Evolutionary conservation across 2,888 invertebrate genomes (phyloP).

Genomic region (Colletes collaris): DNA sequence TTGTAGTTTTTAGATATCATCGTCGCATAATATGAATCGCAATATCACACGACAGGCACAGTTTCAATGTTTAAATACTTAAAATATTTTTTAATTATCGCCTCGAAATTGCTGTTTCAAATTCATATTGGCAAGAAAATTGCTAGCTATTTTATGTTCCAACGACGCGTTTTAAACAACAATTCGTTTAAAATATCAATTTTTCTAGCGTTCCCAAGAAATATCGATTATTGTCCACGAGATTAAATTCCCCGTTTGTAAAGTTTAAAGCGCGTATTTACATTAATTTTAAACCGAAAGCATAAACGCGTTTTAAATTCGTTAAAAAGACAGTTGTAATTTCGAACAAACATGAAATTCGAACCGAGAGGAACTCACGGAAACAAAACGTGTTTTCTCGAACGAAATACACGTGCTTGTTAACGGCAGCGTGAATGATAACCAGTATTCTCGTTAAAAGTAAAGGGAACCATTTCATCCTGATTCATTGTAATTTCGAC

Average conservation of each 20-base stretch:
- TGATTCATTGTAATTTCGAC: slow-evolving; percentile 44
- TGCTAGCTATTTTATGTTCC: too few relatives aligned
- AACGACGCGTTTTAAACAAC: too few relatives aligned
- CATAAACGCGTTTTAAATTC: neutral
- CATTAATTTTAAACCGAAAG: neutral
- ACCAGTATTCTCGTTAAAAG: slow-evolving; percentile 54
- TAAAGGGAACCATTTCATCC: slow-evolving; percentile 42
- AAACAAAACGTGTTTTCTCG: slow-evolving; percentile 45
- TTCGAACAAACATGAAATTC: slow-evolving; percentile 18
- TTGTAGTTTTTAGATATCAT: slow-evolving; percentile 34
- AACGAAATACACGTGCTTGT: slow-evolving; percentile 58
- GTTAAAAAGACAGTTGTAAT: neutral
- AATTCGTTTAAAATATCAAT: too few relatives aligned
- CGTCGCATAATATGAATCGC: slow-evolving; percentile 1
- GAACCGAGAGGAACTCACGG: neutral
- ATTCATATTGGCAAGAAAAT: too few relatives aligned
- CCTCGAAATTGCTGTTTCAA: too few relatives aligned
- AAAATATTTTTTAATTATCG: neutral
- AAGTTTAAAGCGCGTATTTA: neutral
- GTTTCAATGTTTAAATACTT: neutral
- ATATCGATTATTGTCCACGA: too few relatives aligned
- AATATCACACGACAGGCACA: neutral
- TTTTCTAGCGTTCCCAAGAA: too few relatives aligned
- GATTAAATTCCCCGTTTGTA: too few relatives aligned
- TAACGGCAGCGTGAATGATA: slow-evolving; percentile 65